A percentile compares a stretch with the other conserved stretches of the same genome.
Evolutionary conservation across 2,888 invertebrate species (phyloP).

Genomic region (Ctena decussata): DNA sequence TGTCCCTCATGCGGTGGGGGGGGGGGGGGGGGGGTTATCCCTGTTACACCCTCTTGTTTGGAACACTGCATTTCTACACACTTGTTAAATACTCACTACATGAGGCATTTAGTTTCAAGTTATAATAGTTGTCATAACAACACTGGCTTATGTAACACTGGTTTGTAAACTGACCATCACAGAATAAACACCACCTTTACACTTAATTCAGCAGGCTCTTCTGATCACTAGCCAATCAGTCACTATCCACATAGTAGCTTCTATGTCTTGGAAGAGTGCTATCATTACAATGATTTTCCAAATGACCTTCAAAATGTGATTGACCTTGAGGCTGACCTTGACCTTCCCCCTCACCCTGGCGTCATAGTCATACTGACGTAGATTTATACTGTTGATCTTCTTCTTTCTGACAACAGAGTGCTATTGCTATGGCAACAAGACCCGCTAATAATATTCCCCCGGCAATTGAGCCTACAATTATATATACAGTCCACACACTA

Average conservation of each 20-base stretch:
- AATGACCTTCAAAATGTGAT: not conserved
- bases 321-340: slow-evolving; percentile 13
- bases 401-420: slow-evolving; percentile 78
- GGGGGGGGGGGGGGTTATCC: too few relatives aligned
- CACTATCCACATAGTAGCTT: slow-evolving; percentile 42
- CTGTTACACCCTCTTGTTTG: too few relatives aligned
- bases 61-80: too few relatives aligned
- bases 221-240: too few relatives aligned
- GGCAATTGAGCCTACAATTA: slow-evolving; percentile 81
- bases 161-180: too few relatives aligned
- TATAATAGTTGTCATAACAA: too few relatives aligned
- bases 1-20: too few relatives aligned
- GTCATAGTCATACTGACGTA: slow-evolving; percentile 78
- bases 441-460: slow-evolving; percentile 80
- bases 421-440: slow-evolving; percentile 80
- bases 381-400: slow-evolving; percentile 79
- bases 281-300: slow-evolving; percentile 13
- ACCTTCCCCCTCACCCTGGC: slow-evolving; percentile 57
- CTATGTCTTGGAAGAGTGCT: slow-evolving; percentile 30
- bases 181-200: too few relatives aligned
- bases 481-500: slow-evolving; percentile 81
- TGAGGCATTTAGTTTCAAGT: too few relatives aligned
- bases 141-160: too few relatives aligned
- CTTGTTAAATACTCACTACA: too few relatives aligned
- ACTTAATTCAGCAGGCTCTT: too few relatives aligned